Conservation (phyloP, 2,797 vertebrate species). For the Pipistrellus pygmaeus region DNA sequence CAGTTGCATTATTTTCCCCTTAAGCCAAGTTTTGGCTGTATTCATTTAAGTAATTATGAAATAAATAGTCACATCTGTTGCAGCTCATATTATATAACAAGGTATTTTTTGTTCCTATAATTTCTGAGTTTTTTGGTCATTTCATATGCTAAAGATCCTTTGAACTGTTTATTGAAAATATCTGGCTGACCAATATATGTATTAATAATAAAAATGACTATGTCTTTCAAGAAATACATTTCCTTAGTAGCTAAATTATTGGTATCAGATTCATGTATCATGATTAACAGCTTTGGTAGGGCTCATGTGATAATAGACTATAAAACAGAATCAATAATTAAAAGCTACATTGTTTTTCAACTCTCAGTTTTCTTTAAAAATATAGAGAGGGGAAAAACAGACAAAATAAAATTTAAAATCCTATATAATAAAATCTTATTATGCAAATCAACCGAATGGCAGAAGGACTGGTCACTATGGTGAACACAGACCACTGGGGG, state of each 20-base stretch:
- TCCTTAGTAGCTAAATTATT: constrained; percentile 69
- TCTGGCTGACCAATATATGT: constrained; percentile 72
- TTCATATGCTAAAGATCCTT: constrained; percentile 82
- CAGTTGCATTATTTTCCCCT: constrained; percentile 24
- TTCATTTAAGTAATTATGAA: constrained; percentile 63
- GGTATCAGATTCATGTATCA: constrained; percentile 61
- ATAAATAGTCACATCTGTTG: constrained; percentile 42
- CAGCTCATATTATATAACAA: constrained; percentile 79
- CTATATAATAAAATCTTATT: too few species aligned
- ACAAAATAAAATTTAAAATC: constrained; percentile 54
- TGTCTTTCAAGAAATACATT: constrained; percentile 78
- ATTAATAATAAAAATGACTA: constrained; percentile 79
- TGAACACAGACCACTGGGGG: too few species aligned
- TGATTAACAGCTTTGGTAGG: constrained; percentile 72
- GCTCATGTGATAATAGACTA: constrained; percentile 57
- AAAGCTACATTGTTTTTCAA: constrained; percentile 40
- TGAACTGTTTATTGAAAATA: constrained; percentile 83
- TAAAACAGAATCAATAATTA: constrained; percentile 67
- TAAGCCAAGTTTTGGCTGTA: constrained; percentile 7
- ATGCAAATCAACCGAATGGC: too few species aligned
- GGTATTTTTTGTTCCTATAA: constrained; percentile 76
- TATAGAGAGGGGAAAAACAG: constrained; percentile 65
- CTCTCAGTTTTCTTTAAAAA: constrained; percentile 62
- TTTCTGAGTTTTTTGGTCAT: constrained; percentile 84
- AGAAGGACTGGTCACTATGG: too few species aligned